Evolutionary conservation across 2,113 vertebrate genomes (phyloP).

Genomic region (Saiga tatarica): DNA sequence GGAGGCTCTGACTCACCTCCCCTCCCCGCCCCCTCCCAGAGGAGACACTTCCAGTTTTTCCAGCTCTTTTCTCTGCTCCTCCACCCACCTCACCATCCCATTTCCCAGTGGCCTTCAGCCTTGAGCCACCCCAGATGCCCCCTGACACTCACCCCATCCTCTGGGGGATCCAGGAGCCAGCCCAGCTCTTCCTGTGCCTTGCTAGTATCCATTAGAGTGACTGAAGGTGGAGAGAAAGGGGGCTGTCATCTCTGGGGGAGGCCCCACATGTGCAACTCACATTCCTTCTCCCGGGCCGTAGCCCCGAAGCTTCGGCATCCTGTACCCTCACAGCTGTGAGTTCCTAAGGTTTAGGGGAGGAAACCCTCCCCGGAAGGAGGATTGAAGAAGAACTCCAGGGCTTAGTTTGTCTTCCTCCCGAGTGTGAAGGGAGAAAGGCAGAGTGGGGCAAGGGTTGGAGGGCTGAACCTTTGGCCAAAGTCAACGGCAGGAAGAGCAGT

Average conservation of each 20-base stretch:
- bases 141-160: constrained; percentile 83
- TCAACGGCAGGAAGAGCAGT: not conserved
- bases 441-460: not conserved
- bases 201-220: constrained; percentile 84
- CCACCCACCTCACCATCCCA: constrained; percentile 66
- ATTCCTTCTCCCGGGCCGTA: not conserved
- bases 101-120: constrained; percentile 50
- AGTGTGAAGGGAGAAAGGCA: not conserved
- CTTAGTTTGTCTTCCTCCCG: too few relatives aligned
- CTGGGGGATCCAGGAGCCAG: constrained; percentile 85
- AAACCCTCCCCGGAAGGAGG: not conserved
- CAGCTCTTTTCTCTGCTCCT: constrained; percentile 66
- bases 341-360: not conserved
- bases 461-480: not conserved
- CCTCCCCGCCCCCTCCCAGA: constrained; percentile 28
- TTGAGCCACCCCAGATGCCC: not conserved
- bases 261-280: not conserved
- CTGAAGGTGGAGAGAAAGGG: constrained; percentile 63
- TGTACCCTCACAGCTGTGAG: not conserved
- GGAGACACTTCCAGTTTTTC: constrained; percentile 77
- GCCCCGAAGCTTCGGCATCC: not conserved
- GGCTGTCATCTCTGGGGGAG: not conserved
- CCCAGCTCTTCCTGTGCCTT: constrained; percentile 81
- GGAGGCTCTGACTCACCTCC: constrained; percentile 68
- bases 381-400: too few relatives aligned